Evolutionary conservation across 2,888 invertebrate genomes (phyloP), one percentile per base, ranked within the genome.

Genomic region (Tuberolachnus salignus): DNA sequence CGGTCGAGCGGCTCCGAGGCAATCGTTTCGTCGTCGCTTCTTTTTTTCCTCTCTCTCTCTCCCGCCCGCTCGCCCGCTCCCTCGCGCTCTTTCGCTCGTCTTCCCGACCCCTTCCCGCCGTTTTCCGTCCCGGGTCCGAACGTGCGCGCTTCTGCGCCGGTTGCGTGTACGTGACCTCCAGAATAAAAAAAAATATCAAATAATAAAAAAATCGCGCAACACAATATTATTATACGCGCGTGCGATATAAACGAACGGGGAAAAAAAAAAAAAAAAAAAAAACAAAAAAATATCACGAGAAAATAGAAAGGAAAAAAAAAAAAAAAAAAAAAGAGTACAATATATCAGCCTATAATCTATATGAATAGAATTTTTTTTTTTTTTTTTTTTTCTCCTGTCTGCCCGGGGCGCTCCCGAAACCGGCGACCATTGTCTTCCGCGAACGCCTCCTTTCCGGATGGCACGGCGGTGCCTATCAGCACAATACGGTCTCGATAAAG

Each of bases 1-100:
- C n/a, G n/a, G n/a, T n/a, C n/a, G n/a, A n/a, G n/a, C 61, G 44
- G 57, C 72, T 72, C 19, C 72, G 19, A 59, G 72, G 59, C 72
- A 61, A n/a, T 26, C 46, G n/a, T 46, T 46, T 72, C 19, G 55
- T 57, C 23, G 34, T 69, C 42, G 61, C 21, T 51, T 55, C 55
- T 0, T 53, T 9, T 70, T 13, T n/a, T 23, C 11, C 13, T 46
- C 46, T 10, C 16, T 19, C 0, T 64, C 1, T 19, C 19, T 34
- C 1, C 51, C 26, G 6, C 11, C 63, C 2, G 19, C 9, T 34
- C 61, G 16, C 61, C n/a, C 34, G n/a, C 3, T 46, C 46, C 13
- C 46, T 10, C 16, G 10, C 0, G 44, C 1, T 19, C 19, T 34
- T 0, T 67, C 26, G 6, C 11, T 42, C 2, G 19, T 11, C 16